Base-by-base conservation (phyloP, 2,888 invertebrate species). In the Plemyria rubiginata region DNA sequence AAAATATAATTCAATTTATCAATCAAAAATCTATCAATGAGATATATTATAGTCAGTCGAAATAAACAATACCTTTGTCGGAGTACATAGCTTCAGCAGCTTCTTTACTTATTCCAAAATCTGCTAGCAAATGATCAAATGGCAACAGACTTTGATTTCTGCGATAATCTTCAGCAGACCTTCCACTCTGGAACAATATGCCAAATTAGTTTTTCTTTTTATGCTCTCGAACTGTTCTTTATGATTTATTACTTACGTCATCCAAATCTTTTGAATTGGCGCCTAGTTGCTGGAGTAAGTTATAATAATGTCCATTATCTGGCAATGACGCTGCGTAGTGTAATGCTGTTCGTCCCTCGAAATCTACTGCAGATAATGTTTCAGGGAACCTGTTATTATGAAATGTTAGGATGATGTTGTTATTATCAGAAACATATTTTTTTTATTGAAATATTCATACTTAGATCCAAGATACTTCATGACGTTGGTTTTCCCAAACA, bases 271-370 rank as follows among this genome's bases (percentile, higher is more conserved):
- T 95, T 2, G 96, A 94, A 88, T 98, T 97, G 40, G 97, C 97
- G 54, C 98, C 98, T 61, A 98, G 94, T 81, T 97, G 97, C 70
- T 96, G 94, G 54, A 98, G 91, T 57, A 98, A 93, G 84, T 97
- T 97, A 84, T 96, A 98, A 80, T 97, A 97, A 82, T 97, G 97
- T 0, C 97, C 97, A 78, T 98, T 98, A 77, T 98, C 97, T 45
- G 95, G 95, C 62, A 97, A 88, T 11, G 96, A 95, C 3, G 97
- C 97, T 1, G 98, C 97, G 81, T 98, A 98, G 87, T 98, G 98
- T 67, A 98, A 92, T 0, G 98, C 95, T n/a, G 97, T 97, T 73
- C 97, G 93, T 50, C 96, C 97, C 82, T 96, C 95, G 72, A 95
- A 94, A 86, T 98, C 97, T 52, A 95, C 94, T 57, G 96, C 95